Conservation (phyloP, 2,797 vertebrate genomes). For the Onychomys leucogaster region DNA sequence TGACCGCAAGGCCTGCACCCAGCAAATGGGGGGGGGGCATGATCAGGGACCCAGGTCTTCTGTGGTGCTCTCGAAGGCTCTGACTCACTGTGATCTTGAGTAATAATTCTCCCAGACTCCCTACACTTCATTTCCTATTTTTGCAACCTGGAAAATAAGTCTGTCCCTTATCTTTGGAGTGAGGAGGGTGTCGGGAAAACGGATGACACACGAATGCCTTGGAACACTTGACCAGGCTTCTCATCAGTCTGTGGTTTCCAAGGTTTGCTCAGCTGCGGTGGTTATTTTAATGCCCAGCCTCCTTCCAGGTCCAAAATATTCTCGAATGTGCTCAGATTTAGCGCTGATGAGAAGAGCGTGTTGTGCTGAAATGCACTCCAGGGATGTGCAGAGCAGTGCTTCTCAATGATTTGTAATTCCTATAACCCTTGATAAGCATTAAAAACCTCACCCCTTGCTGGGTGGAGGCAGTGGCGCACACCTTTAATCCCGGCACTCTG, state of each 20-base stretch:
- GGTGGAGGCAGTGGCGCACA: not conserved
- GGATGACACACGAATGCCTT: not conserved
- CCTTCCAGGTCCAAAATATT: conserved; percentile 52
- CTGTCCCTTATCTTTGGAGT: not conserved
- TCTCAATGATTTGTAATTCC: not conserved
- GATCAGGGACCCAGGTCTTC: not conserved
- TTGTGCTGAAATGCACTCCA: not conserved
- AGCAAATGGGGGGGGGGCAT: not conserved
- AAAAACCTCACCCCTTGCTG: not conserved
- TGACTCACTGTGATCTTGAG: not conserved
- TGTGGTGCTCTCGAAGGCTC: not conserved
- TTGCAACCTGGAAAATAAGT: conserved; percentile 22
- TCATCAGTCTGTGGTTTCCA: not conserved
- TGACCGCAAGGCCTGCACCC: not conserved
- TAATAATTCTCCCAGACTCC: not conserved
- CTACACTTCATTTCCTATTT: conserved; percentile 46
- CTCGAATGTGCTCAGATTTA: conserved; percentile 29
- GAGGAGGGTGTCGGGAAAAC: not conserved
- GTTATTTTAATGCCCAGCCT: not conserved
- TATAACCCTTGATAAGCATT: not conserved
- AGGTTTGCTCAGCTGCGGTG: not conserved
- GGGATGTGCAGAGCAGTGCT: not conserved
- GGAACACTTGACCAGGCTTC: not conserved
- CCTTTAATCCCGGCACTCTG: not conserved
- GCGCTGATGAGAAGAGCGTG: not conserved